These are phyloP conservation scores for Propsilocerus akamusi DNA, from an alignment of 1,140 invertebrate species.

Conservation along the genomic window DNA sequence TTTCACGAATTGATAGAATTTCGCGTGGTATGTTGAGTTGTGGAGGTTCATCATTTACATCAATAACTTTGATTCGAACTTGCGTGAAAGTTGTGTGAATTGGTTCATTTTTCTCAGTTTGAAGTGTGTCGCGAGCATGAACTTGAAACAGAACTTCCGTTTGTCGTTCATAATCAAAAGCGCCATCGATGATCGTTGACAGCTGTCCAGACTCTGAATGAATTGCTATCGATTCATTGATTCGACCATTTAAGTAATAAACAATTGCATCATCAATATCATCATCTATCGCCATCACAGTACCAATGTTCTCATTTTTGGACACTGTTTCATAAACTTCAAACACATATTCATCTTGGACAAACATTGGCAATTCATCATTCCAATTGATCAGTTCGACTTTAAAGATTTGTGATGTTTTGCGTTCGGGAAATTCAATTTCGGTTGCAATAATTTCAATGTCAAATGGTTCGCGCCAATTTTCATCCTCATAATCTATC, in stretches of 20 bases:
- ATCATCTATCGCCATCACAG: conserved; percentile 25
- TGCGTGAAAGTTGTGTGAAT: conserved; percentile 28
- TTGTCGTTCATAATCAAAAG: conserved; percentile 35
- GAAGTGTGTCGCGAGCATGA: conserved; percentile 25
- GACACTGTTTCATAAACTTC: conserved; percentile 27
- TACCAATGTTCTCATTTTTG: conserved; percentile 21
- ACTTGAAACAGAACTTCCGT: conserved; percentile 32
- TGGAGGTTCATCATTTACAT: conserved; percentile 37
- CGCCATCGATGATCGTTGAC: conserved; percentile 23
- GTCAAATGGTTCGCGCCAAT: conserved; percentile 25
- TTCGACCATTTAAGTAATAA: conserved; percentile 24
- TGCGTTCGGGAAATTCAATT: conserved; percentile 15
- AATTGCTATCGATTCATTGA: conserved; percentile 22
- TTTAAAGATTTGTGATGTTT: conserved; percentile 21
- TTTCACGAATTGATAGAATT: conserved; percentile 28
- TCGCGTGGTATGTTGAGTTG: conserved; percentile 24
- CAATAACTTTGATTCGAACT: conserved; percentile 28
- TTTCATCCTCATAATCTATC: conserved; percentile 30
- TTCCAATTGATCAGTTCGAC: conserved; percentile 34
- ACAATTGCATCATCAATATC: conserved; percentile 31
- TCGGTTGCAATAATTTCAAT: conserved; percentile 28
- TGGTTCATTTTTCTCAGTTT: conserved; percentile 10
- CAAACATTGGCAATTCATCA: conserved; percentile 34
- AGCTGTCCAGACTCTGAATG: conserved; percentile 26
- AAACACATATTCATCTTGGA: conserved; percentile 14